A percentile compares a stretch with the other conserved stretches of the same genome.
Conservation (phyloP, 1,140 invertebrate genomes). For the Bradysia coprophila region DNA sequence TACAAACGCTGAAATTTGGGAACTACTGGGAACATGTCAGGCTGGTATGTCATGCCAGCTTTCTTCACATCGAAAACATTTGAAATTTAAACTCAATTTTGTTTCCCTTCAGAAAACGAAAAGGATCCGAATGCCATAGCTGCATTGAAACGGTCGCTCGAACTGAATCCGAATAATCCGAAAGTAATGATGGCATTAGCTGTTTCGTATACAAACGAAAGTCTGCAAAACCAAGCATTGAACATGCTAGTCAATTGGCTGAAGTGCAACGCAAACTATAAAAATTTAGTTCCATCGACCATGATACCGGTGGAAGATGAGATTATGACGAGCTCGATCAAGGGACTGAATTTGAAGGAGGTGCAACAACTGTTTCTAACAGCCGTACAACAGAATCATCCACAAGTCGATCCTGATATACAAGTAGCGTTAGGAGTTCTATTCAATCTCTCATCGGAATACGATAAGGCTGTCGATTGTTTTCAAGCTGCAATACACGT, state of each 20-base stretch:
- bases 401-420: constrained; percentile 76
- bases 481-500: constrained; percentile 77
- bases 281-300: constrained; percentile 40
- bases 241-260: constrained; percentile 64
- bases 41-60: too few relatives aligned
- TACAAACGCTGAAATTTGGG: constrained; percentile 64
- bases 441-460: constrained; percentile 87
- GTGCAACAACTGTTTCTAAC: constrained; percentile 68
- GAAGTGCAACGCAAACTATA: constrained; percentile 67
- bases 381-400: constrained; percentile 64
- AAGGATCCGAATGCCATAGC: constrained; percentile 76
- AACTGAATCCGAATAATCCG: constrained; percentile 63
- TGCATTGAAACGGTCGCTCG: constrained; percentile 70
- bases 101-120: constrained; percentile 31
- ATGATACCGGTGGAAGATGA: constrained; percentile 14
- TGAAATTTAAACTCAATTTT: too few relatives aligned
- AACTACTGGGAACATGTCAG: constrained; percentile 72
- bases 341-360: constrained; percentile 25
- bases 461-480: constrained; percentile 92
- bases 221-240: constrained; percentile 54
- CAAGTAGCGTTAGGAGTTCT: constrained; percentile 90
- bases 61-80: too few relatives aligned
- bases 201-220: constrained; percentile 93
- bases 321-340: constrained; percentile 6
- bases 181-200: constrained; percentile 78